Evolutionary conservation across 2,113 vertebrate genomes (phyloP).

Genomic region (Bufo gargarizans): DNA sequence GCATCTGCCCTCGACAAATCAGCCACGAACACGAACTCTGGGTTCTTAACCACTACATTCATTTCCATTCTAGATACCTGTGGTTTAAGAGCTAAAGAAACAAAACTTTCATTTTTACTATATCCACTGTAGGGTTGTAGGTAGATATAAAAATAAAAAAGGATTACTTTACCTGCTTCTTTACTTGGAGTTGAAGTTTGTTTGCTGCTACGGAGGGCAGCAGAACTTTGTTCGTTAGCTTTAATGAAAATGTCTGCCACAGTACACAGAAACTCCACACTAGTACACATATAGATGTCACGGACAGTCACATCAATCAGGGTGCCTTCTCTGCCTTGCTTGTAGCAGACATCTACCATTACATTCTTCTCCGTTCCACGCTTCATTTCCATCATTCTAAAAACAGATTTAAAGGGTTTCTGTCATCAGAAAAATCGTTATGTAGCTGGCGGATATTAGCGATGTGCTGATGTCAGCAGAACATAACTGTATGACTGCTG

Average conservation of each 20-base stretch:
- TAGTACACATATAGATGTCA: conserved; percentile 92
- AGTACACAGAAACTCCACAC: conserved; percentile 92
- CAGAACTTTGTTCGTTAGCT: conserved; percentile 79
- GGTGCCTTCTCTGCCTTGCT: conserved; percentile 81
- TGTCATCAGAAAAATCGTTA: no score
- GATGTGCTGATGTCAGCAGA: no score
- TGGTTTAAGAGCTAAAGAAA: conserved; percentile 70
- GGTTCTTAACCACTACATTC: conserved; percentile 86
- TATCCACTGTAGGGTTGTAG: not conserved
- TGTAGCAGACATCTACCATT: conserved; percentile 91
- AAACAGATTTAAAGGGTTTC: conserved; percentile 57
- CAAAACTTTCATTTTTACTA: conserved; percentile 49
- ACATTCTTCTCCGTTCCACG: conserved; percentile 85
- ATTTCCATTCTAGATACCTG: conserved; percentile 80
- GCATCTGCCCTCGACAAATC: conserved; percentile 91
- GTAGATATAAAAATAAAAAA: not conserved
- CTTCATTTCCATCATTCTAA: conserved; percentile 93
- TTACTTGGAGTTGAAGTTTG: conserved; percentile 70
- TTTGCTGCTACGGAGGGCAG: conserved; percentile 73
- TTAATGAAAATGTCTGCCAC: conserved; percentile 91
- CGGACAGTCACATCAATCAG: conserved; percentile 81
- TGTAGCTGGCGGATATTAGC: no score
- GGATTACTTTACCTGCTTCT: conserved; percentile 72
- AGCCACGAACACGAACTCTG: conserved; percentile 95
- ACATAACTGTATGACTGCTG: no score